Conservation (phyloP, 2,888 invertebrate genomes). For the Oscheius sp. region DNA sequence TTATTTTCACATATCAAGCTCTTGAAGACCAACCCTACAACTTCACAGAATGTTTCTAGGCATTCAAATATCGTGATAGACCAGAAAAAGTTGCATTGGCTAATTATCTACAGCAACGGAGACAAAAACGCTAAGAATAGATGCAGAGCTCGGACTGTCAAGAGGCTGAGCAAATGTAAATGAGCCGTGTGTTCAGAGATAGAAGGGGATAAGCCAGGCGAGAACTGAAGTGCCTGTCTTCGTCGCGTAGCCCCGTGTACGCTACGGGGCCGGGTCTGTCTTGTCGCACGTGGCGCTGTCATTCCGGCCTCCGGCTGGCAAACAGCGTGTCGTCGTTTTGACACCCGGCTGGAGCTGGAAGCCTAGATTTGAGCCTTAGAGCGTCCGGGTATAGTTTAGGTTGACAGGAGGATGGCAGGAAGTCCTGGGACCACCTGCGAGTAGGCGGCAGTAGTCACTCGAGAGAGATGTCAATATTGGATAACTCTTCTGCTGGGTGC, state of each 20-base stretch:
- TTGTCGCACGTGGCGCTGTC: constrained; percentile 32
- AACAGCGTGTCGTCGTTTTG: constrained; percentile 31
- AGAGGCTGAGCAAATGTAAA: too few relatives aligned
- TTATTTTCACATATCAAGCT: too few relatives aligned
- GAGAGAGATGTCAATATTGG: constrained; percentile 24
- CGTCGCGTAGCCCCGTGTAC: not conserved
- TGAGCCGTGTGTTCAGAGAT: not conserved
- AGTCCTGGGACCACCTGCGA: constrained; percentile 5
- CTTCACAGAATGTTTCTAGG: too few relatives aligned
- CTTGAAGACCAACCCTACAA: too few relatives aligned
- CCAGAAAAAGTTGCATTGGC: too few relatives aligned
- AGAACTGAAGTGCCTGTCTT: not conserved
- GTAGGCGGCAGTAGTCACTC: constrained; percentile 2
- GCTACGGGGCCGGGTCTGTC: not conserved
- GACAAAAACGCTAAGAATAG: too few relatives aligned
- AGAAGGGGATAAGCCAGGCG: not conserved
- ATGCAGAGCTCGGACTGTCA: too few relatives aligned
- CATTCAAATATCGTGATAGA: too few relatives aligned
- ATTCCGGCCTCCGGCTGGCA: constrained; percentile 34
- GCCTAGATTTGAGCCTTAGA: constrained; percentile 21
- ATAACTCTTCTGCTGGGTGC: constrained; percentile 6
- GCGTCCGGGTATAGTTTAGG: not conserved
- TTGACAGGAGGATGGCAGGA: not conserved
- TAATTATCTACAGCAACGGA: too few relatives aligned
- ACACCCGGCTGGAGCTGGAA: constrained; percentile 32